phyloP scores from a whole-genome alignment of 2,113 vertebrate genomes.

The Pterocles gutturalis region DNA sequence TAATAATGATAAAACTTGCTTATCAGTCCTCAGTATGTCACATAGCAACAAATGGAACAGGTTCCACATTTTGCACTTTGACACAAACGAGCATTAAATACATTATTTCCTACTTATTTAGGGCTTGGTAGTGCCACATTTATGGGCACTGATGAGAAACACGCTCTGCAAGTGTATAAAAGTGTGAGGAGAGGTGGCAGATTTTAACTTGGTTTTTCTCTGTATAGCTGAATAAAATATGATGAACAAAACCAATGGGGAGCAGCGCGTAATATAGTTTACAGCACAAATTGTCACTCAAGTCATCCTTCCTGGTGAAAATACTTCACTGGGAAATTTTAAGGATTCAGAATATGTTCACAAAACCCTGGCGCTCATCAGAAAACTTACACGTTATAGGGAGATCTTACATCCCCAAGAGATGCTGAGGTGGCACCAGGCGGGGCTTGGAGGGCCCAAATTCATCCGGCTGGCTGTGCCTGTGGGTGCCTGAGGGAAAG shows the following conservation, averaged over 20 bases:
- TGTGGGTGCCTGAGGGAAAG: not conserved
- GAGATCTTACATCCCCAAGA: not conserved
- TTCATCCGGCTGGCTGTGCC: not conserved
- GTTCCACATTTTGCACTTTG: not conserved
- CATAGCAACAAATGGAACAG: not conserved
- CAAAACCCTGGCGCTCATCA: not conserved
- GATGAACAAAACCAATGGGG: not conserved
- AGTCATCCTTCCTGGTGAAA: not conserved
- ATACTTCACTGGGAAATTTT: conserved; percentile 2
- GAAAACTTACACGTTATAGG: not conserved
- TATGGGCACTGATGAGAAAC: not conserved
- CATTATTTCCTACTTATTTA: conserved; percentile 31
- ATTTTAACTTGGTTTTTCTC: not conserved
- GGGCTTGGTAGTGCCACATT: not conserved
- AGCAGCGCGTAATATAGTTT: not conserved
- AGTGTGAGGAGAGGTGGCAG: not conserved
- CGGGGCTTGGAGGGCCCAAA: not conserved
- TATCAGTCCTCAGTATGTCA: not conserved
- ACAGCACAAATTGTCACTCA: conserved; percentile 8
- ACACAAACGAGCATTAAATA: conserved; percentile 44
- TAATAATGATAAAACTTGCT: conserved; percentile 7
- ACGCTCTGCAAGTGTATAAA: not conserved
- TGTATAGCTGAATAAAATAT: not conserved
- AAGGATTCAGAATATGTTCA: not conserved
- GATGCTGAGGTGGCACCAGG: not conserved